Base-by-base conservation (phyloP, 2,113 vertebrate genomes). In the Oxyura jamaicensis region DNA sequence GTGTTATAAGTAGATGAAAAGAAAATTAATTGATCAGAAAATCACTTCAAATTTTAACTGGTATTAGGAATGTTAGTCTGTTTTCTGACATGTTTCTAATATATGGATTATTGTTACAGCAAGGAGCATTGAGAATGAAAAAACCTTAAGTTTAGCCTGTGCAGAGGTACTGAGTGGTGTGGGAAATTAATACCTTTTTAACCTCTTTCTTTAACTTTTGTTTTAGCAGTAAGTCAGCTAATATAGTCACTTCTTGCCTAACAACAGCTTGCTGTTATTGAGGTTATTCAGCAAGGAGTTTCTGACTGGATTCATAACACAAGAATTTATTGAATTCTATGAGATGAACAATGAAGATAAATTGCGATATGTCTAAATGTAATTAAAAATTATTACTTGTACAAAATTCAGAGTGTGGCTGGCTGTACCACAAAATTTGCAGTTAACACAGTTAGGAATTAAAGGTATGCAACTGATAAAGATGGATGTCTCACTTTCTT, bases 311-410 rank as follows among this genome's bases (percentile, higher is more conserved):
- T 96, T 96, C 78, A 96, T 96, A 88, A 96, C 95, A 46, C 17
- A 88, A 90, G 58, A 95, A 90, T 93, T 79, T 92, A 96, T 88
- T 95, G 87, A 93, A 91, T 96, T 97, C 44, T 88, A 82, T 86
- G 71, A 92, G 74, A 90, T 0, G 2, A 96, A 90, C 1, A 0
- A 97, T 95, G 85, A 97, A 97, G 96, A 97, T 95, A 96, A 97
- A 97, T 96, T 96, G 83, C 80, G 72, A 94, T 93, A 72, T 92
- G 92, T 93, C 97, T 91, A 94, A 94, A 93, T 86, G 16, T 97
- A 97, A 97, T 97, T 96, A 95, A 95, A 98, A 98, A 97, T 78
- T 74, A 97, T 97, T 94, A 84, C 91, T 86, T 95, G 76, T 76
- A 96, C 80, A 86, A 91, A 97, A 95, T 93, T 81, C 88, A 87